A percentile compares a stretch with the other conserved stretches of the same genome.
Evolutionary conservation across 1,140 invertebrate species (phyloP).

Genomic region (Leptinotarsa defecta): DNA sequence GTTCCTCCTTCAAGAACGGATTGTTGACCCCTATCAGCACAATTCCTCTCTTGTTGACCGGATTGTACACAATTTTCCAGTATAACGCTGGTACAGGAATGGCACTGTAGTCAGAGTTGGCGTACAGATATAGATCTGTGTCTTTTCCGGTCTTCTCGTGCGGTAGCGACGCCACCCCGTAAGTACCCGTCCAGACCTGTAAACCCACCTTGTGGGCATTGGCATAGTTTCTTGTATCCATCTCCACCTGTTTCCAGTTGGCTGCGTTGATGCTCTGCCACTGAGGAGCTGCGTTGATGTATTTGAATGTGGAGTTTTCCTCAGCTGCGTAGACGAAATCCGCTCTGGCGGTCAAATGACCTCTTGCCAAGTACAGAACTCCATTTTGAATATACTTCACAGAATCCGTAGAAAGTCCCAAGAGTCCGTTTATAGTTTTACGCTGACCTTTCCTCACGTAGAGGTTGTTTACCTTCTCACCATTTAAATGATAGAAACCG

Average conservation of each 20-base stretch:
- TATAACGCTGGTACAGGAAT: conserved; percentile 64
- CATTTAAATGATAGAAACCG: conserved; percentile 46
- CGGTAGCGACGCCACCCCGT: conserved; percentile 59
- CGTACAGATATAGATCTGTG: conserved; percentile 58
- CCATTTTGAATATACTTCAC: conserved; percentile 54
- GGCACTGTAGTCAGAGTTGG: conserved; percentile 54
- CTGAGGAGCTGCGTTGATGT: conserved; percentile 63
- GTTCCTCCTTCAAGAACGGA: conserved; percentile 59
- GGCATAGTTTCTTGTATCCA: conserved; percentile 55
- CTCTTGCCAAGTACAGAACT: conserved; percentile 65
- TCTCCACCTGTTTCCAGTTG: conserved; percentile 62
- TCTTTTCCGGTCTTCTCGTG: conserved; percentile 53
- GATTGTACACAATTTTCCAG: conserved; percentile 68
- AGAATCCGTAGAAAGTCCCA: conserved; percentile 49
- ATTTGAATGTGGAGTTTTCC: conserved; percentile 62
- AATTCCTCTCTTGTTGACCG: conserved; percentile 58
- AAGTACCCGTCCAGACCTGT: conserved; percentile 64
- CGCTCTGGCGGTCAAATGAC: conserved; percentile 69
- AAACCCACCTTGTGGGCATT: conserved; percentile 47
- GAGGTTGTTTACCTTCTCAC: conserved; percentile 32
- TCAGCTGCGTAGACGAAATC: conserved; percentile 67
- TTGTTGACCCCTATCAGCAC: conserved; percentile 70
- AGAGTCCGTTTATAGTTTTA: conserved; percentile 41
- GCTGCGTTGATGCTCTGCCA: conserved; percentile 64
- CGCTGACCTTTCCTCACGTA: conserved; percentile 50